Evolutionary conservation across 2,888 invertebrate genomes (phyloP).

Genomic region (Actias luna): DNA sequence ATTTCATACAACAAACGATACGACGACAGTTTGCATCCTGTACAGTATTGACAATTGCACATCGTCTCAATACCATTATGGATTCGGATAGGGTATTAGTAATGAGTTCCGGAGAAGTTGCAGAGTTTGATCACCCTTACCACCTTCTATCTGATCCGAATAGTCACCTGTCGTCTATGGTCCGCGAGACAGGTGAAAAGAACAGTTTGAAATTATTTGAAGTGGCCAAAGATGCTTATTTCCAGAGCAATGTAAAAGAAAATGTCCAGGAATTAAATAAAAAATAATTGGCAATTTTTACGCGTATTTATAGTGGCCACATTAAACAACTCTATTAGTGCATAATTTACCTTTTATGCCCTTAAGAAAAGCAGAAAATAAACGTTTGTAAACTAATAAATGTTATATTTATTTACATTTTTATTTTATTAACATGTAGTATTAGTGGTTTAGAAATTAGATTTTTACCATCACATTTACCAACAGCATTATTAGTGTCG

Average conservation of each 20-base stretch:
- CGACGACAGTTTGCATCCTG: conserved; percentile 88
- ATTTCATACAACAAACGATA: conserved; percentile 91
- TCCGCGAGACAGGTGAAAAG: conserved; percentile 82
- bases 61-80: conserved; percentile 95
- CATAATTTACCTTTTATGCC: background rate
- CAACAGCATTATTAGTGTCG: conserved; percentile 30
- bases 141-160: conserved; percentile 74
- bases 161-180: conserved; percentile 80
- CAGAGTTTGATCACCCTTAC: conserved; percentile 86
- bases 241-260: conserved; percentile 59
- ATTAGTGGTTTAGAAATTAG: background rate
- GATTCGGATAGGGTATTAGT: conserved; percentile 91
- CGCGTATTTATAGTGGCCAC: background rate
- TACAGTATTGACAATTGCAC: conserved; percentile 95
- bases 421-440: background rate
- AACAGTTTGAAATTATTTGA: conserved; percentile 72
- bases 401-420: background rate
- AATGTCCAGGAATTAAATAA: too few species aligned
- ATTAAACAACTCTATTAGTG: background rate
- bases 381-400: background rate
- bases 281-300: too few species aligned
- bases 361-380: background rate
- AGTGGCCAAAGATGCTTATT: conserved; percentile 73
- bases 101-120: conserved; percentile 81
- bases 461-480: conserved; percentile 17